phyloP scores from a whole-genome alignment of 1,140 invertebrate genomes.

The Camponotus floridanus region DNA sequence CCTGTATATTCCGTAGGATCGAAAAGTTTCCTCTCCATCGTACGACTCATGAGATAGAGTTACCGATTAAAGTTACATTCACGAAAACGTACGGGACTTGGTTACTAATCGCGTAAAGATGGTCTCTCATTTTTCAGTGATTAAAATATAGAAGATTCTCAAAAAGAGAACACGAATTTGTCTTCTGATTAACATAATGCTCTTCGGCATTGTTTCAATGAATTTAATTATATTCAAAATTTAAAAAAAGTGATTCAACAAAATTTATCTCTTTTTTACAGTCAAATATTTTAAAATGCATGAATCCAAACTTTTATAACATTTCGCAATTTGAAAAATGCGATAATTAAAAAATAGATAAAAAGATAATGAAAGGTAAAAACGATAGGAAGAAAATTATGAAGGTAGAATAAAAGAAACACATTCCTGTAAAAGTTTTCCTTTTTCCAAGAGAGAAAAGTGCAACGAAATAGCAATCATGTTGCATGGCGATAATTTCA shows the following conservation, averaged over 20 bases:
- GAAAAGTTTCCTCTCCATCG: conserved; percentile 54
- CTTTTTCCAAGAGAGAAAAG: neutral
- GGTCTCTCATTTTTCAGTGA: neutral
- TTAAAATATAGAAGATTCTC: conserved; percentile 8
- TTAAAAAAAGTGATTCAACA: neutral
- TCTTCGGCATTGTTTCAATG: neutral
- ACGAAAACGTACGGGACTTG: conserved; percentile 17
- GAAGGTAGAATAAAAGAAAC: neutral
- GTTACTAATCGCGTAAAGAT: neutral
- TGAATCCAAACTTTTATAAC: neutral
- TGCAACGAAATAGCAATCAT: neutral
- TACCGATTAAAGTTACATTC: conserved; percentile 43
- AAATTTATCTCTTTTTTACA: neutral
- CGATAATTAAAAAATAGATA: neutral
- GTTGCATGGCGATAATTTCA: neutral
- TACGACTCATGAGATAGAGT: conserved; percentile 11
- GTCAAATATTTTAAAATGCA: neutral
- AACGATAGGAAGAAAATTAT: neutral
- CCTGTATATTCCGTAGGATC: conserved; percentile 61
- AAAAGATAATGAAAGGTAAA: neutral
- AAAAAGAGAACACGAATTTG: neutral
- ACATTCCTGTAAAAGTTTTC: neutral
- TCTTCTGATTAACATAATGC: neutral
- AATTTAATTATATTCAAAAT: neutral
- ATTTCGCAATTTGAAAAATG: neutral